Base-by-base conservation (phyloP, 2,113 vertebrate genomes). In the Boulengeromyrus knoepffleri region DNA sequence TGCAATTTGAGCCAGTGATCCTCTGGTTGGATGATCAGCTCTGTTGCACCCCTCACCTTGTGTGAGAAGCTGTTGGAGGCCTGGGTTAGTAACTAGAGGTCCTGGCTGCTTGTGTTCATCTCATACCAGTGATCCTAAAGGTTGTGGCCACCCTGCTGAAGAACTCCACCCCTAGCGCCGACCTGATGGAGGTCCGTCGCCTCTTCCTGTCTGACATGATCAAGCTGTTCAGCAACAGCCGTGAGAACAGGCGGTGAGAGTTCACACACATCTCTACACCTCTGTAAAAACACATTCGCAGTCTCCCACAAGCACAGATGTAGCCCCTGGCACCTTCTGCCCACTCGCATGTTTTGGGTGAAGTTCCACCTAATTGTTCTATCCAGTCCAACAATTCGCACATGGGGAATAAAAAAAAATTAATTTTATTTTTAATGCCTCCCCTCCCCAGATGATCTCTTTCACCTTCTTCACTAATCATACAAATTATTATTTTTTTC, bases 191-290 rank as follows among this genome's bases (percentile, higher is more conserved):
- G 95, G 99, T 99, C 90, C 96, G 98, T 46, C 97, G 98, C 88
- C 97, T 99, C 90, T 99, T 99, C 94, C 96, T 99, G 85, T 99
- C 98, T 5, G 99, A 99, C 93, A 99, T 99, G 99, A 99, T 99
- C 93, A 99, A 99, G 92, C 97, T 99, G 92, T 99, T 99, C 94
- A 99, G 98, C 93, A 99, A 99, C 93, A 99, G 98, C 93, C 96
- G 99, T 70, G 99, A 99, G 95, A 99, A 99, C 91, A 96, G 99
- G 92, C 97, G 99, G 99, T 99, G 95, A 93, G 96, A 92, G 27
- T 2, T 49, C 86, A 58, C n/a, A 49, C 62, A 87, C 17, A 87
- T 7, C 56, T 13, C 27, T 58, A 66, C 80, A 89, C 58, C 24
- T 77, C 31, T 53, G 39, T 52, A 77, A 7, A 85, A 74, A 56